Conservation (phyloP, 2,888 invertebrate species). For the Zaprionus obscuricornis region DNA sequence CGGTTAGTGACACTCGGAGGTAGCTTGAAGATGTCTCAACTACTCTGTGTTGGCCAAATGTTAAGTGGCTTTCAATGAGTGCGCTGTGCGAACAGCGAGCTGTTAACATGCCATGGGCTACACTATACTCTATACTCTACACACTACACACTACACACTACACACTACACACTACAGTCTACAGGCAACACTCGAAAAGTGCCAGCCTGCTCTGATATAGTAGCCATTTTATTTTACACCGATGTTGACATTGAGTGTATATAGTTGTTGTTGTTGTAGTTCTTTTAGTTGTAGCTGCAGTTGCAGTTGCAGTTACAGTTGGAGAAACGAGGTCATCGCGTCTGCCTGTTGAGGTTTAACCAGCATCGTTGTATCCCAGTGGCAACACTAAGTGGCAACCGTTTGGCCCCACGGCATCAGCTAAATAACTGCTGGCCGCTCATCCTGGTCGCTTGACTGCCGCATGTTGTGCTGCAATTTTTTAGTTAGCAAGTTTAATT, state of each 20-base stretch:
- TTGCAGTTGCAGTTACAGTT: not conserved
- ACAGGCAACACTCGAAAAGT: slow-evolving; percentile 27
- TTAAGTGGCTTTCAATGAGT: slow-evolving; percentile 38
- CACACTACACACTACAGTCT: too few relatives aligned
- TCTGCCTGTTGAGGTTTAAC: slow-evolving; percentile 44
- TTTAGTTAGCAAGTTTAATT: slow-evolving; percentile 63
- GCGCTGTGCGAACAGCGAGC: not conserved
- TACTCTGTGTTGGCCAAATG: slow-evolving; percentile 19
- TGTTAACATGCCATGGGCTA: slow-evolving; percentile 6
- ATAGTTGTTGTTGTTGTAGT: too few relatives aligned
- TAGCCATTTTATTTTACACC: slow-evolving; percentile 35
- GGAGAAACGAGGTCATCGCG: slow-evolving; percentile 40
- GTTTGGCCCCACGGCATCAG: slow-evolving; percentile 12
- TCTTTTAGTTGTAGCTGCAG: slow-evolving; percentile 11
- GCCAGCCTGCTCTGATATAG: slow-evolving; percentile 29
- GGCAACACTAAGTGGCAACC: slow-evolving; percentile 38
- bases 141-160: too few relatives aligned
- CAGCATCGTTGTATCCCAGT: slow-evolving; percentile 13
- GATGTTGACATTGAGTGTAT: too few relatives aligned
- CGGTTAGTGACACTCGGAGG: slow-evolving; percentile 25
- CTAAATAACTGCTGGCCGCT: not conserved
- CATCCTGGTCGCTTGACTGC: slow-evolving; percentile 22
- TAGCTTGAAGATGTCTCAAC: slow-evolving; percentile 19
- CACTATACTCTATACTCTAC: too few relatives aligned
- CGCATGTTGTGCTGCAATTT: slow-evolving; percentile 43